A percentile compares a stretch with the other conserved stretches of the same genome.
Conservation (phyloP, 2,888 invertebrate genomes). For the Pyrrhosoma nymphula region DNA sequence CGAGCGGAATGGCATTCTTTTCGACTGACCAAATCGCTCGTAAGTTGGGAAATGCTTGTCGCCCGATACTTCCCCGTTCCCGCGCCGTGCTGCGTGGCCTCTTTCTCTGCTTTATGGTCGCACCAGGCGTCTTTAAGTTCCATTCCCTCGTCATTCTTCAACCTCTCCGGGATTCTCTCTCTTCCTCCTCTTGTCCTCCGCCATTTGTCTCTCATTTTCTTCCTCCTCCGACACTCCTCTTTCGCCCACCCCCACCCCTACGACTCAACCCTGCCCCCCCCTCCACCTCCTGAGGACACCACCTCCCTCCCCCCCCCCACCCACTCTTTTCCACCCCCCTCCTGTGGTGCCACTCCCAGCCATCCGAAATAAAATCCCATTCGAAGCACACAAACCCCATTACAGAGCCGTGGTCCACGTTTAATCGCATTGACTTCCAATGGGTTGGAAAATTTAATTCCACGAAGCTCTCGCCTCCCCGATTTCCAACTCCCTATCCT, state of each 20-base stretch:
- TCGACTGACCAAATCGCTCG: neutral
- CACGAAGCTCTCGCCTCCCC: constrained; percentile 60
- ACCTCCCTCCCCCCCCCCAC: neutral
- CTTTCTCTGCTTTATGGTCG: constrained; percentile 10
- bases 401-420: constrained; percentile 69
- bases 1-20: neutral
- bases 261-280: neutral
- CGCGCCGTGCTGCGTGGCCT: neutral
- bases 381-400: constrained; percentile 71
- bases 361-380: constrained; percentile 72
- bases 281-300: no score
- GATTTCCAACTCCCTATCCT: constrained; percentile 72
- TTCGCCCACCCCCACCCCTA: neutral
- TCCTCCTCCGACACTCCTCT: neutral
- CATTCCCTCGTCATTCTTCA: neutral
- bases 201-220: constrained; percentile 29
- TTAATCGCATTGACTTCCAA: constrained; percentile 80
- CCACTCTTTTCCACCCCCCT: neutral
- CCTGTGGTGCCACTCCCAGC: constrained; percentile 29
- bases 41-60: neutral
- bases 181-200: neutral
- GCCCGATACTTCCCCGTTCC: neutral
- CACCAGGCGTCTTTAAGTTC: constrained; percentile 26
- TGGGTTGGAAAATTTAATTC: constrained; percentile 80
- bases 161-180: neutral